These are phyloP conservation scores for Zapornia atra DNA, from an alignment of 2,113 vertebrate species.

Conservation along the genomic window DNA sequence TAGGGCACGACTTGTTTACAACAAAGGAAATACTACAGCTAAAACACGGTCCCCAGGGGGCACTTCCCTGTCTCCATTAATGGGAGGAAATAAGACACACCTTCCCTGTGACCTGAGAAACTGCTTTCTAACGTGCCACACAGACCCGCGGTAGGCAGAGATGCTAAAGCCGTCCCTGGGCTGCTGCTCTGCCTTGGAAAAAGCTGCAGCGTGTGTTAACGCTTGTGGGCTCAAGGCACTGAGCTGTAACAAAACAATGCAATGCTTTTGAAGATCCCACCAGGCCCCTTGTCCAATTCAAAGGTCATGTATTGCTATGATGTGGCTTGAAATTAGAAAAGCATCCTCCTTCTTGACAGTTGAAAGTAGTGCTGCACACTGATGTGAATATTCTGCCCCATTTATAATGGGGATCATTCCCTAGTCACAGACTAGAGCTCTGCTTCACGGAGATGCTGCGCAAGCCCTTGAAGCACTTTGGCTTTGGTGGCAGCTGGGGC, in stretches of 20 bases:
- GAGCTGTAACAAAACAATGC: not conserved
- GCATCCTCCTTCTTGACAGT: not conserved
- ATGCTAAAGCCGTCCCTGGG: not conserved
- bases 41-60: not conserved
- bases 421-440: not conserved
- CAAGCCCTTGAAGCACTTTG: not conserved
- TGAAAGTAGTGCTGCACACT: not conserved
- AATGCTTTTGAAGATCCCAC: not conserved
- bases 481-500: not conserved
- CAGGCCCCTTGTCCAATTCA: not conserved
- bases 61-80: not conserved
- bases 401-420: not conserved
- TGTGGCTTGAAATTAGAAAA: not conserved
- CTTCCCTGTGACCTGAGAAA: constrained; percentile 7
- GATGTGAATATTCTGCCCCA: not conserved
- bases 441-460: not conserved
- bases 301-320: not conserved
- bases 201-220: not conserved
- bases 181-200: not conserved
- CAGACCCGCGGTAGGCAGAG: not conserved
- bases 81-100: not conserved
- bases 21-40: constrained; percentile 36
- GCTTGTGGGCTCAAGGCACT: rapidly evolving
- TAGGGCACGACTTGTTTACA: constrained; percentile 44
- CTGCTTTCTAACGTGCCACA: not conserved